Base-by-base conservation (phyloP, 2,888 invertebrate species). In the Oeneis ivallda region DNA sequence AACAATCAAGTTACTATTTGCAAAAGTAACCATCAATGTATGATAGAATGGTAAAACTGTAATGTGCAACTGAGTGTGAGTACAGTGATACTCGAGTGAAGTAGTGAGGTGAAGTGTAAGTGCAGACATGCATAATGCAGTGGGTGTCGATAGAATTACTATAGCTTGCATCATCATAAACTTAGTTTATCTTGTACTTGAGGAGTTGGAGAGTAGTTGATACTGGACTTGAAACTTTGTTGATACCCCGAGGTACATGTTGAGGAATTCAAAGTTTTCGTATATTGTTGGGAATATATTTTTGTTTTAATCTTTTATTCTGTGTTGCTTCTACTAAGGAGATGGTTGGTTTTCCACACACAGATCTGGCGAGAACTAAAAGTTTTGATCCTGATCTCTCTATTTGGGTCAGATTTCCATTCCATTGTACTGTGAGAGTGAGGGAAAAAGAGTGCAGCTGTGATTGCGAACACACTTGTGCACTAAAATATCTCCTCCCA, bases 101-200 rank as follows among this genome's bases (percentile, higher is more conserved):
- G 68, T 59, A 61, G 81, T 78, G 79, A 80, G 78, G 79, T 79
- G 76, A 78, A 76, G 76, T 81, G 80, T 84, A 84, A 86, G 85
- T 85, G 85, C 81, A 80, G 79, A 78, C 81, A 84, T 87, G 85
- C 84, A 86, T 87, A 81, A 87, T 87, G 84, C 83, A 87, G 82
- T 73, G 74, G 75, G 76, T 73, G 80, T 80, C 81, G 80, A 84
- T 84, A 78, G 82, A 81, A 82, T 82, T 82, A 81, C 78, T 71
- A 70, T 72, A 72, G 70, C 74, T 70, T 73, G 77, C 80, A 79
- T 80, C 82, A 79, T 79, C 78, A 77, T 83, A 80, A 84, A 86
- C 79, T 84, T 75, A 80, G 82, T 76, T 75, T 67, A 75, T 77
- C 77, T 82, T 77, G 74, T 69, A 69, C 71, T 70, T 60, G 59